Evolutionary conservation across 1,140 invertebrate genomes (phyloP).

Genomic region (Gerris buenoi): DNA sequence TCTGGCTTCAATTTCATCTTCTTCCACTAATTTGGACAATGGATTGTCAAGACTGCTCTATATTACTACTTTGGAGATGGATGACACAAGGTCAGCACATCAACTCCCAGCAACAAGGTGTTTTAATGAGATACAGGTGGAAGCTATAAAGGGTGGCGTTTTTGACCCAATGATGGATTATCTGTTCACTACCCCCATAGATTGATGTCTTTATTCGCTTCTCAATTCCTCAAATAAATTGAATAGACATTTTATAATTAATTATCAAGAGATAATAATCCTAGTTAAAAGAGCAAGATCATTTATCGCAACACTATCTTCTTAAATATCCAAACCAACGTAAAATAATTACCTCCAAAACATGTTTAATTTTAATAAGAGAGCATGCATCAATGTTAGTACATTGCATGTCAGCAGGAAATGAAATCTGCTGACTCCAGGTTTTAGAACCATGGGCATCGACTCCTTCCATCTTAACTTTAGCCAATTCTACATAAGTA

Average conservation of each 20-base stretch:
- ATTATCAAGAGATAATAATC: constrained; percentile 10
- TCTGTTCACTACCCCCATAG: background rate
- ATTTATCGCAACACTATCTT: constrained; percentile 7
- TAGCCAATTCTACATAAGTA: constrained; percentile 36
- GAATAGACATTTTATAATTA: constrained; percentile 14
- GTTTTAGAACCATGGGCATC: constrained; percentile 35
- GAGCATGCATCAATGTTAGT: constrained; percentile 45
- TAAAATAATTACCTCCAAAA: constrained; percentile 38
- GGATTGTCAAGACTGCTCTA: no score
- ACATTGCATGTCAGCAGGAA: constrained; percentile 42
- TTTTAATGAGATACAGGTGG: no score
- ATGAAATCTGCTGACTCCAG: constrained; percentile 40
- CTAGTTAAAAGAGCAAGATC: no score
- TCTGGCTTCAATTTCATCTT: background rate
- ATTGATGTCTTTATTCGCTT: background rate
- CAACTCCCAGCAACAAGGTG: no score
- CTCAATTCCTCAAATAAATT: constrained; percentile 8
- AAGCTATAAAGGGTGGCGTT: no score
- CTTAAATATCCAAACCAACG: constrained; percentile 8
- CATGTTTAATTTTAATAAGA: constrained; percentile 46
- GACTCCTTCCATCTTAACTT: constrained; percentile 38
- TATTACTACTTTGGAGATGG: no score
- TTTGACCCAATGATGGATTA: no score
- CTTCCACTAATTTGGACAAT: background rate
- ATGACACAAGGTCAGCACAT: no score